Base-by-base conservation (phyloP, 2,797 vertebrate genomes). In the Alauda arvensis region DNA sequence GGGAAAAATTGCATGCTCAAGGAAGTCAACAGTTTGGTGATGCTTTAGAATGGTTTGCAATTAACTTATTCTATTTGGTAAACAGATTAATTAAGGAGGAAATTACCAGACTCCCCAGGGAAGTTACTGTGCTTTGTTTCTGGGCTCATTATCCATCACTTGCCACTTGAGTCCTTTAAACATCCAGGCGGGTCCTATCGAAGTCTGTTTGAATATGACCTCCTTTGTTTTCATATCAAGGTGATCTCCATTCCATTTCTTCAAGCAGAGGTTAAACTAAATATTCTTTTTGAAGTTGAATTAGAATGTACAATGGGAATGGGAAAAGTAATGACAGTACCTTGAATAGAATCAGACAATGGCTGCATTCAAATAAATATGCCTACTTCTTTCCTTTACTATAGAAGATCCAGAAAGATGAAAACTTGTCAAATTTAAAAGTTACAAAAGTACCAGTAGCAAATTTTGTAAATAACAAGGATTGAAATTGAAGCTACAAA, bases 281-380 rank as follows among this genome's bases (percentile, higher is more conserved):
- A 74, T 90, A 95, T 90, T 92, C 94, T 70, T 89, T 94, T 72
- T 91, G 92, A 92, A 95, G 80, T 28, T 90, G 63, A 91, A 89
- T 94, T 91, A 82, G 85, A 90, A 90, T 85, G 74, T 83, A 34
- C 55, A 56, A 52, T 76, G 60, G 74, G 59, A 83, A 81, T 33
- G 77, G 56, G 21, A 39, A 80, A 88, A 45, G 24, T 77, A 84
- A 71, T 33, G 83, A 87, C 85, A 40, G 70, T 39, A 49, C 45
- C 67, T 85, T 49, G 59, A 65, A 52, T 3, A 76, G 53, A 52
- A 83, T 81, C 66, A 51, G 90, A 63, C 74, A 71, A 34, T 40
- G 65, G 39, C 61, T 90, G 28, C 33, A 39, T 70, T 85, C 57
- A 48, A 76, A 77, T 74, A 86, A 91, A 88, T 65, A 79, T 0